Evolutionary conservation across 1,140 invertebrate genomes (phyloP), one percentile per base, ranked within the genome.

Genomic region (Trachymyrmex septentrionalis): DNA sequence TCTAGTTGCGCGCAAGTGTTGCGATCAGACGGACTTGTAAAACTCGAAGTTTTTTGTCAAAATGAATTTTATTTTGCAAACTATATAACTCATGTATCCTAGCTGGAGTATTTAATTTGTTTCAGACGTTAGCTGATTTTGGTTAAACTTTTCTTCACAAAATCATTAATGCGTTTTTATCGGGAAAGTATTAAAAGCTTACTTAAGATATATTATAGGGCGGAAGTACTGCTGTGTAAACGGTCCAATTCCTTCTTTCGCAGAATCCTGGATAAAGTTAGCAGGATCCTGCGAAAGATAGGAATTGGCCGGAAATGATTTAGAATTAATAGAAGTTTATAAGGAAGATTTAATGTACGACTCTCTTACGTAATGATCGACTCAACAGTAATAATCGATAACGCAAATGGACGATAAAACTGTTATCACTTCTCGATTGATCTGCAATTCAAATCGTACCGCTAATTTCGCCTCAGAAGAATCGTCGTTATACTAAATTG

Each of bases 381-480:
- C n/a, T 77, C 61, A 67, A 78, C 66, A 85, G 78, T 55, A 85
- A 85, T 78, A 77, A 85, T 77, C 82, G 53, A 82, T 72, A 85
- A 85, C 30, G 10, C 5, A 38, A 85, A 19, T 61, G 24, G 71
- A 78, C 12, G 21, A 44, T 78, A 85, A 53, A 38, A 67, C 16
- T n/a, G 7, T 59, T 63, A 85, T 77, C 38, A 64, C 64, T 44
- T 61, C 9, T 61, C 66, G 38, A 72, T 59, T 55, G 30, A 81
- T 73, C 57, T 34, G n/a, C 27, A 73, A 61, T 84, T 84, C 55
- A 19, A 84, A 61, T 75, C 24, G 30, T 38, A 50, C 55, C 55
- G 34, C 24, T 55, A 61, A 72, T 82, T 82, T 82, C 30, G 16
- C 5, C 27, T 16, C 50, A 50, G 38, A 19, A 73, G 14, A 61